Base-by-base conservation (phyloP, 2,888 invertebrate genomes). In the Myopa tessellatipennis region DNA sequence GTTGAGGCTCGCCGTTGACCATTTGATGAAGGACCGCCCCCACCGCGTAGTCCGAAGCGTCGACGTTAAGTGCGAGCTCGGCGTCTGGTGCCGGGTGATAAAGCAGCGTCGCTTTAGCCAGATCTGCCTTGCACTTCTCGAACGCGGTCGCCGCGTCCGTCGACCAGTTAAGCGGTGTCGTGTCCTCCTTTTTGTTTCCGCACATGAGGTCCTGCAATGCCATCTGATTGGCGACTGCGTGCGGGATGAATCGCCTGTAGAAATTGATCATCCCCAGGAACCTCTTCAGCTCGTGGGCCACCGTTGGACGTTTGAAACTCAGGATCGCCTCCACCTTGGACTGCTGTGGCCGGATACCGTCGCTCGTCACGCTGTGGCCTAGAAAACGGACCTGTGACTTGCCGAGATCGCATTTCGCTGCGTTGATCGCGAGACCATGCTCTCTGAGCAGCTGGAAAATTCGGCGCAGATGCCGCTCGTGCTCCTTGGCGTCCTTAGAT, bases 1-100 rank as follows among this genome's bases (percentile, higher is more conserved):
- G 26, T 26, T 26, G 26, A 26, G 26, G 26, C 2, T 26, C 26
- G 26, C 26, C 26, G 26, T 26, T 26, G 26, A 26, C 26, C 52
- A n/a, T 78, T 84, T 81, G 77, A 14, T 80, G 76, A 16, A 79
- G 65, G 5, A 76, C 78, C 2, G 79, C 77, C 26, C 79, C 81
- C 5, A 80, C 65, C 12, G 77, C 71, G 4, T 34, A 38, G 40
- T 72, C 26, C 26, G 26, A 26, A 26, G 26, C 26, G 26, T 26
- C 26, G 26, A 26, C 26, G 26, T 26, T 26, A 26, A 26, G 26
- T 26, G 26, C 26, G 26, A 26, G 26, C 26, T 26, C 26, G 2
- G 26, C 26, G 2, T 26, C 26, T 26, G 26, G 26, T 1, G 26
- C 26, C 26, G 26, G 26, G 26, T 26, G 26, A 26, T 26, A 26